Base-by-base conservation (phyloP, 2,797 vertebrate species). In the Gallinago solitaria region DNA sequence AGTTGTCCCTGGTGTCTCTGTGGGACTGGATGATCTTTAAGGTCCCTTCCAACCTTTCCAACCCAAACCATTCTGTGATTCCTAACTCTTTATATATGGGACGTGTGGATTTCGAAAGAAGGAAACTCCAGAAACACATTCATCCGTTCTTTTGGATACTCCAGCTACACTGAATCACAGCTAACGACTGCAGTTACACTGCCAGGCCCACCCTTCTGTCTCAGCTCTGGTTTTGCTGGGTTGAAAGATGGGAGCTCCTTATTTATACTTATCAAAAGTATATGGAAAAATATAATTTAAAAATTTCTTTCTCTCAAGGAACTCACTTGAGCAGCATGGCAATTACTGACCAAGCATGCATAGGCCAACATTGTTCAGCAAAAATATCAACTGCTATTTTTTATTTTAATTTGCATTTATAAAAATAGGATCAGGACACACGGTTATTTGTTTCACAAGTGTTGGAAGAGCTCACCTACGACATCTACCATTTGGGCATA, bases 401-500 rank as follows among this genome's bases (percentile, higher is more conserved):
- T 53, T 35, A 84, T 78, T 90, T 90, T 37, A 76, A 93, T 94
- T 94, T 91, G 25, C 32, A 93, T 87, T 87, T 83, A 45, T 90
- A 94, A 90, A 78, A 95, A 91, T 76, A 95, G 69, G 95, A 74
- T 32, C 24, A 18, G 59, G 35, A 51, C 37, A 61, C 47, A n/a
- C 37, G 71, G 39, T 68, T 81, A 89, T 53, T 85, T 70, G 56
- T 90, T 95, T 87, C 80, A 51, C 16, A 76, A 60, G 76, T 37
- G 32, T 30, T 87, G 60, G 56, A 81, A 83, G 67, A 89, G 91
- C 6, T 6, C 25, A 30, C 32, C 65, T 2, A 2, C 8, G 5
- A 74, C 37, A 83, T 69, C 92, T 83, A 87, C 57, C 50, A 70
- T 65, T 82, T 67, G 37, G 48, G 41, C 61, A 91, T 76, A 89